A percentile compares a stretch with the other conserved stretches of the same genome.
Evolutionary conservation across 2,797 vertebrate species (phyloP).

Genomic region (Kryptopterus vitreolus): DNA sequence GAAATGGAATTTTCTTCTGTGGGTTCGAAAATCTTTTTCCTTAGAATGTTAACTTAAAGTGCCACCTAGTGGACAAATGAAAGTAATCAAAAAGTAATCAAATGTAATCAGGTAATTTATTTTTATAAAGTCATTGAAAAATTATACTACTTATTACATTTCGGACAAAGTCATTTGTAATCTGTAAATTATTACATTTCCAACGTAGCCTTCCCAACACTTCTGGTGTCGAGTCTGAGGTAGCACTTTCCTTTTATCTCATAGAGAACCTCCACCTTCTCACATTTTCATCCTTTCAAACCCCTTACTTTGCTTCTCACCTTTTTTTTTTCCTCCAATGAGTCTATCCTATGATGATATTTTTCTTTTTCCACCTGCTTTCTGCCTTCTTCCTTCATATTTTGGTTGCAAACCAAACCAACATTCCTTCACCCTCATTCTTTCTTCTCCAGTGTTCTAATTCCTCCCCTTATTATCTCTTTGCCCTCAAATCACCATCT

Average conservation of each 20-base stretch:
- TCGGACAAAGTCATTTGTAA: too few relatives aligned
- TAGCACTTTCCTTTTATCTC: background rate
- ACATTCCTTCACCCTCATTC: background rate
- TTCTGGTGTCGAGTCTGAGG: constrained; percentile 52
- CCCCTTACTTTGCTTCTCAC: background rate
- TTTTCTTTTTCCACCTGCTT: background rate
- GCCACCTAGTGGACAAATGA: too few relatives aligned
- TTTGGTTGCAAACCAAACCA: background rate
- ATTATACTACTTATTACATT: too few relatives aligned
- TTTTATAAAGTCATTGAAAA: too few relatives aligned
- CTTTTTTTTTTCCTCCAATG: background rate
- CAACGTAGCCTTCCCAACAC: too few relatives aligned
- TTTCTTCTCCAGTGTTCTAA: background rate
- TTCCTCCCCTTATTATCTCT: background rate
- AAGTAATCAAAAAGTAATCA: too few relatives aligned
- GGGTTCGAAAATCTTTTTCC: too few relatives aligned
- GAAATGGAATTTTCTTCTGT: too few relatives aligned
- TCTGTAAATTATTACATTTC: too few relatives aligned
- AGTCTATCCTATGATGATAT: too few relatives aligned
- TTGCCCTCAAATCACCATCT: background rate
- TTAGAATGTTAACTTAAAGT: too few relatives aligned
- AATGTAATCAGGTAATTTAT: too few relatives aligned
- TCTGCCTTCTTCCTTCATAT: background rate
- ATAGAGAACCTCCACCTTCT: background rate
- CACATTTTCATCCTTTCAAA: background rate